Base-by-base conservation (phyloP, 2,113 vertebrate genomes). In the Glaucidium brasilianum region DNA sequence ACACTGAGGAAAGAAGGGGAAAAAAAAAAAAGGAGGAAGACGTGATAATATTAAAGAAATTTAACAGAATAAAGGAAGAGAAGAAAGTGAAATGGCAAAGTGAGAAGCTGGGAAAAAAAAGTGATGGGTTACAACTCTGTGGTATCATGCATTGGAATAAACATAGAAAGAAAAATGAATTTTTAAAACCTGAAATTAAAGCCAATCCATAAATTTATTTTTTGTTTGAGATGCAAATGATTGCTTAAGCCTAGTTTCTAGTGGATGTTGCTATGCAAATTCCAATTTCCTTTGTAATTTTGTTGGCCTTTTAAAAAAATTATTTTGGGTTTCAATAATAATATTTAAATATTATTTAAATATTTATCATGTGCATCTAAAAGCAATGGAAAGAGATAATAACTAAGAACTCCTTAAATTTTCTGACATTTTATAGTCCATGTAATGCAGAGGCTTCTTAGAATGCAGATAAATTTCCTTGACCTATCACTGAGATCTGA, bases 401-500 rank as follows among this genome's bases (percentile, higher is more conserved):
- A 91, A 60, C 27, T 53, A 52, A 80, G 47, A 92, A 84, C 27
- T 64, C 53, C 49, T 80, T 71, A 88, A 64, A 32, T 90, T 76
- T 92, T 90, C 50, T 82, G 85, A 71, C 45, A 43, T 64, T 75
- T 80, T 72, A 72, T 29, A 77, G 53, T 62, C 49, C 63, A 92
- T 11, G 5, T 75, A 92, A 67, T 56, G 37, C 43, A 93, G 80
- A 71, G 11, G 23, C 32, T 81, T 85, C 80, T 49, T 32, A 45
- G 45, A 86, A 88, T 43, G 39, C 30, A 90, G 59, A 76, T 69
- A 81, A 49, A 81, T 94, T 88, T 93, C 73, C 82, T 84, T 95
- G 88, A 88, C 71, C 63, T 92, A 34, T 55, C 76, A 20, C 67
- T 94, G 60, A 95, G 92, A 86, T 93, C 52, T 91, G 68, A 92